Evolutionary conservation across 2,888 invertebrate species (phyloP).

Genomic region (Iphiclides podalirius): DNA sequence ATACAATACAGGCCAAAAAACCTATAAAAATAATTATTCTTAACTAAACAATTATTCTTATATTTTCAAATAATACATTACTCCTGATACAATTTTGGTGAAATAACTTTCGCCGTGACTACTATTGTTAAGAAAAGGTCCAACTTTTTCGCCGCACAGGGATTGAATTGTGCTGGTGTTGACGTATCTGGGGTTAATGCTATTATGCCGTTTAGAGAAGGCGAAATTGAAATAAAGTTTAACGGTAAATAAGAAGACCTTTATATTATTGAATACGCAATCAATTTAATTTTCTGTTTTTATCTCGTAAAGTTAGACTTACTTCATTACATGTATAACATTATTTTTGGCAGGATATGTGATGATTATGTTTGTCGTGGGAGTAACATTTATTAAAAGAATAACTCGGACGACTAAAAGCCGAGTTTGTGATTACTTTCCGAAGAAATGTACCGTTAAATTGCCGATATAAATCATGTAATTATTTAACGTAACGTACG

Average conservation of each 20-base stretch:
- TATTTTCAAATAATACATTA: neutral
- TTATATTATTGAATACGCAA: too few species aligned
- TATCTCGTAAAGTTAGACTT: too few species aligned
- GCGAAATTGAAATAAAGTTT: too few species aligned
- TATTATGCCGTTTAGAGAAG: neutral
- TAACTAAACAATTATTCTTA: too few species aligned
- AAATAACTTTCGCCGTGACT: neutral
- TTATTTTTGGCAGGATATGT: neutral
- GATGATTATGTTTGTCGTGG: neutral
- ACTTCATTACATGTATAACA: neutral
- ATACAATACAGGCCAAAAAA: too few species aligned
- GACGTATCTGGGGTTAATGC: neutral
- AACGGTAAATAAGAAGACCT: too few species aligned
- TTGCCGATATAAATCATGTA: neutral
- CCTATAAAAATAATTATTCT: too few species aligned
- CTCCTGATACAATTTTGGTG: neutral
- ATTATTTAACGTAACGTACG: too few species aligned
- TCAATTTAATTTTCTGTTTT: too few species aligned
- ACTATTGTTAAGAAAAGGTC: neutral
- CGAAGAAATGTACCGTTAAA: neutral
- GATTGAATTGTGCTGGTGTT: conserved; percentile 1
- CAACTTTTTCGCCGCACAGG: neutral
- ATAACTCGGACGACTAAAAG: neutral
- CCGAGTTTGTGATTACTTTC: neutral
- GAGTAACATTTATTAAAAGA: neutral